Percentiles rank a stretch among this genome's conserved stretches.
These are phyloP conservation scores for Microtus pennsylvanicus DNA, from an alignment of 2,113 vertebrate genomes.

Conservation along the genomic window DNA sequence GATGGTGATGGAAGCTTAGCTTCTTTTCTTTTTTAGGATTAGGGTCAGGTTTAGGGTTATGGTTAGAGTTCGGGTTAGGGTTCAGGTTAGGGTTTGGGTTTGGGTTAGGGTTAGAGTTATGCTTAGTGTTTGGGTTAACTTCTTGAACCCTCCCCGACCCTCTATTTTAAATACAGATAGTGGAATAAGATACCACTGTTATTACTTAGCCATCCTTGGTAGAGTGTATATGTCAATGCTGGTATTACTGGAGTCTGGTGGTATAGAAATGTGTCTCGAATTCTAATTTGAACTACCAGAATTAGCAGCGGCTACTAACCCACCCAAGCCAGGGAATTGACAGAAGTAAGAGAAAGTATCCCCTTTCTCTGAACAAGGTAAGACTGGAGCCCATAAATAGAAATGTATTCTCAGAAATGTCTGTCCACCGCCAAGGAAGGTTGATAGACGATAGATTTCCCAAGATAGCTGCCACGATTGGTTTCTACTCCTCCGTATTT, in stretches of 20 bases:
- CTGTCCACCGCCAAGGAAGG: not conserved
- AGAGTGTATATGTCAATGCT: not conserved
- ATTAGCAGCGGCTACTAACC: slow-evolving; percentile 15
- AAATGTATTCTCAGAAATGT: slow-evolving; percentile 7
- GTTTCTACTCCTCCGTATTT: slow-evolving; percentile 28
- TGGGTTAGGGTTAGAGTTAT: too few relatives aligned
- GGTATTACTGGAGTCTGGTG: not conserved
- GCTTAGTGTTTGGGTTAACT: not conserved
- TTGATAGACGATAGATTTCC: slow-evolving; percentile 60
- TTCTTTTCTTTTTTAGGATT: not conserved
- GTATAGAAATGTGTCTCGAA: not conserved
- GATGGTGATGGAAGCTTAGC: not conserved
- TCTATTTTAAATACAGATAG: slow-evolving; percentile 36
- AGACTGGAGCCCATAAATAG: slow-evolving; percentile 47
- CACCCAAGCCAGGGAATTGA: not conserved
- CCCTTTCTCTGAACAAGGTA: slow-evolving; percentile 4
- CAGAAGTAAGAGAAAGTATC: not conserved
- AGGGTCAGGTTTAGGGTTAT: too few relatives aligned
- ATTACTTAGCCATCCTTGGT: not conserved
- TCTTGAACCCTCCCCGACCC: not conserved
- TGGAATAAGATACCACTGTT: not conserved
- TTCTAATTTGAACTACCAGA: not conserved
- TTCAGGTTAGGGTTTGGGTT: too few relatives aligned
- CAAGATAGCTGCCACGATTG: not conserved
- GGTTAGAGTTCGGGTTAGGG: too few relatives aligned